Base-by-base conservation (phyloP, 2,888 invertebrate species). In the Orchesella flavescens region DNA sequence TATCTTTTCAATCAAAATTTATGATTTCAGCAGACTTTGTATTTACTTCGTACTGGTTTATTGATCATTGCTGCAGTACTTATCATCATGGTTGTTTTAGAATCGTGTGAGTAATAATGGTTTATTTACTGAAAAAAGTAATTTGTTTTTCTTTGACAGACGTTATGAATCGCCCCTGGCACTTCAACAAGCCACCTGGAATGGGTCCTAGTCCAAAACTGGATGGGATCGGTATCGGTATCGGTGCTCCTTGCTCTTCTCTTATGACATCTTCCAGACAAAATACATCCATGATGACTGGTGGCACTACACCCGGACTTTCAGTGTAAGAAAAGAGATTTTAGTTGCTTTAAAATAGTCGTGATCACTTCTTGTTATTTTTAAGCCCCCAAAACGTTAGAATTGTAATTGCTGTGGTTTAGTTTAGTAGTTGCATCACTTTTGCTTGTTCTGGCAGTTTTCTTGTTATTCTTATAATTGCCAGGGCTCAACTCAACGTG, bases 121-220 rank as follows among this genome's bases (percentile, higher is more conserved):
- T 34, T 34, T 34, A 7, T 34, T 34, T 34, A 34, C 34, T 34
- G 7, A 34, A 34, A 34, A 7, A 2, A 2, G 7, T 34, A 34
- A 34, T 34, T 34, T 34, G 34, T 34, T 71, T 76, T 24, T 63
- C 1, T 10, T 17, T 78, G 57, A 2, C 61, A 87, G 85, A 86
- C 57, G 82, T 86, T 34, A 86, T 86, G 86, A 87, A 87, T 85
- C 87, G 86, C 55, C 85, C 82, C 68, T 87, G 87, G 87, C 82
- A 85, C 53, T 85, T 85, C 72, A 86, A 80, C 72, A 86, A 80
- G 73, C 77, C 86, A 71, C 83, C 83, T 61, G 74, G 79, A 53
- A 80, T 84, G 72, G 74, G 83, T 61, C 86, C 86, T 34, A 72
- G 80, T n/a, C 75, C 84, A 24, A 81, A 78, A 17, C 46, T 86